Base-by-base conservation (phyloP, 2,797 vertebrate genomes). In the Petrocephalus sullivani region DNA sequence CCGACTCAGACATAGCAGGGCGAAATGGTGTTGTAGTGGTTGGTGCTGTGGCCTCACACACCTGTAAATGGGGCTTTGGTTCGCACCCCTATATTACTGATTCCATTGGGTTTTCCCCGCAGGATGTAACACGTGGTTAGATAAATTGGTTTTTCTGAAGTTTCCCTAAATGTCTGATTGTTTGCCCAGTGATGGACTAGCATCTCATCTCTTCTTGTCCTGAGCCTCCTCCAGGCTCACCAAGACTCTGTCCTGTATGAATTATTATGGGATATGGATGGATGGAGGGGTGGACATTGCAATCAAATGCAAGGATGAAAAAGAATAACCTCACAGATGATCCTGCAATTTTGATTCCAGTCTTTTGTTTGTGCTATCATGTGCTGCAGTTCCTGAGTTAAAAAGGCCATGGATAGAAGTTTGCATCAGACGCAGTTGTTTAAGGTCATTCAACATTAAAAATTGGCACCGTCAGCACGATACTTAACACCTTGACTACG, bases 371-470 rank as follows among this genome's bases (percentile, higher is more conserved):
- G 37, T 19, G 37, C 71, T 78, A 1, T 19, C 37, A 78, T 41
- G 71, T 78, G 37, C 64, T 37, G 4, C 4, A 71, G 33, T 71
- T 33, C 64, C 28, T 71, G 64, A 37, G 64, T 71, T 71, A 71
- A 67, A 33, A 67, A 71, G 64, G 71, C 71, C n/a, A 49, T 33
- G 7, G 87, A 64, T 54, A 19, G 56, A 54, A 75, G 61, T 53
- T 71, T 75, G 87, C 37, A n/a, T 78, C 6, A 78, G 41, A 78
- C 5, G 37, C 21, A 16, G 53, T 85, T 85, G 51, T 85, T 53
- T 33, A 85, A 56, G 82, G 53, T 85, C 82, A n/a, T 85, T 56
- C 82, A 28, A 7, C 82, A 85, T 56, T 56, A 28, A 78, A 78
- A 78, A 78, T n/a, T 78, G 71, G 71, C 37, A 78, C 5, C 1